Evolutionary conservation across 1,140 invertebrate genomes (phyloP).

Genomic region (Anastatus disparis): DNA sequence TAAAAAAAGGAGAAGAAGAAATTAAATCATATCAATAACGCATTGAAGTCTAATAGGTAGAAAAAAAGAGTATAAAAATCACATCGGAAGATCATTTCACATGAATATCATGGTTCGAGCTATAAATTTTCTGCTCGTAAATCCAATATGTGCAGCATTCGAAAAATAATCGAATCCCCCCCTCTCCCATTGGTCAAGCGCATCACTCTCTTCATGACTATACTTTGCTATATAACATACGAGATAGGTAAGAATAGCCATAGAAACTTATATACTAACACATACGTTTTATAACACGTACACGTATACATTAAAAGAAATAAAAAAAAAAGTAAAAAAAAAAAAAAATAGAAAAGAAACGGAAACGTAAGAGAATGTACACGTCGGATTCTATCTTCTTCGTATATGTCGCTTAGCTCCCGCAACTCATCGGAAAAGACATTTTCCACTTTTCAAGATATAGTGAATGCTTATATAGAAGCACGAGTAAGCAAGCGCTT

Average conservation of each 20-base stretch:
- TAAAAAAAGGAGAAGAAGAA: too few species aligned
- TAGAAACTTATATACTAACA: not conserved
- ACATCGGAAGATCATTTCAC: not conserved
- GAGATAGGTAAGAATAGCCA: not conserved
- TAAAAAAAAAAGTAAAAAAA: too few species aligned
- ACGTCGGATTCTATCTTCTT: not conserved
- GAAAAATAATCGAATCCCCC: conserved; percentile 12
- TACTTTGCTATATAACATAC: too few species aligned
- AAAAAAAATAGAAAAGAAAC: too few species aligned
- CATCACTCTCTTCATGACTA: too few species aligned
- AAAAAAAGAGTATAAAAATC: not conserved
- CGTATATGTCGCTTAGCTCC: not conserved
- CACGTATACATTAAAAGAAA: not conserved
- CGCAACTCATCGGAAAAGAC: conserved; percentile 20
- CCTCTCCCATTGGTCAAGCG: not conserved
- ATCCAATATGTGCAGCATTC: not conserved
- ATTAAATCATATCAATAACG: too few species aligned
- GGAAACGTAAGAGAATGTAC: not conserved
- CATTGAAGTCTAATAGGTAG: too few species aligned
- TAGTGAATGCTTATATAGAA: too few species aligned
- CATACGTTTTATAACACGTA: not conserved
- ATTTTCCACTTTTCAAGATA: conserved; percentile 39
- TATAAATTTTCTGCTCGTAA: conserved; percentile 21
- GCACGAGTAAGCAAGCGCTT: too few species aligned
- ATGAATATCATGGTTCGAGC: conserved; percentile 8